Base-by-base conservation (phyloP, 2,797 vertebrate species). In the Micropoecilia bifurca region DNA sequence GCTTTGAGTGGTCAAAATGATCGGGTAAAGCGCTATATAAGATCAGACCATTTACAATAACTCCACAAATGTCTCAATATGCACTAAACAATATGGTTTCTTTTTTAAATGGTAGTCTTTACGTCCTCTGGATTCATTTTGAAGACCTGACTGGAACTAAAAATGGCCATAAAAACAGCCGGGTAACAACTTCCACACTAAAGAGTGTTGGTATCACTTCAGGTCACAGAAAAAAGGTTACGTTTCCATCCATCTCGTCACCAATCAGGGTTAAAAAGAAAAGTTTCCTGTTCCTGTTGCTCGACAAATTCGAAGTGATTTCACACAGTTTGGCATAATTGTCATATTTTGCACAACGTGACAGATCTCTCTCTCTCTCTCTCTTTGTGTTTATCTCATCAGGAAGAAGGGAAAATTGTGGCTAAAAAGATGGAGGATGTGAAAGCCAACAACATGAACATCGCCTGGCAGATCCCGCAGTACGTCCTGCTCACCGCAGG, bases 401-500 rank as follows among this genome's bases (percentile, higher is more conserved):
- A 98, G 97, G 85, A 84, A 3, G 85, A 77, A 12, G 82, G 39
- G 75, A 48, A 75, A 9, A 50, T 90, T 36, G 50, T 79, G 79
- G 41, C 91, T 25, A 76, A 84, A 82, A 97, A 91, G 88, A 95
- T 93, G 53, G 96, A 96, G 94, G 97, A 98, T 47, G 94, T 98
- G 30, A 80, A 93, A 59, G 94, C 96, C 63, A 98, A 98, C 90
- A 91, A 95, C 25, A 83, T 99, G 47, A 96, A 97, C 82, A 95
- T 99, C 33, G 95, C 93, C 73, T 99, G 97, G 97, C 98, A 99
- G 94, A 87, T 99, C 80, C 98, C 98, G 2, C 98, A 99, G 30
- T 99, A 99, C 25, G 80, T 92, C 39, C 78, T 99, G 59, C 91
- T 99, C 13, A 99, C 98, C n/a, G 95, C 94, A 9, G 98, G 96